Conservation (phyloP, 2,888 invertebrate genomes). For the Drosophila hamatofila region DNA sequence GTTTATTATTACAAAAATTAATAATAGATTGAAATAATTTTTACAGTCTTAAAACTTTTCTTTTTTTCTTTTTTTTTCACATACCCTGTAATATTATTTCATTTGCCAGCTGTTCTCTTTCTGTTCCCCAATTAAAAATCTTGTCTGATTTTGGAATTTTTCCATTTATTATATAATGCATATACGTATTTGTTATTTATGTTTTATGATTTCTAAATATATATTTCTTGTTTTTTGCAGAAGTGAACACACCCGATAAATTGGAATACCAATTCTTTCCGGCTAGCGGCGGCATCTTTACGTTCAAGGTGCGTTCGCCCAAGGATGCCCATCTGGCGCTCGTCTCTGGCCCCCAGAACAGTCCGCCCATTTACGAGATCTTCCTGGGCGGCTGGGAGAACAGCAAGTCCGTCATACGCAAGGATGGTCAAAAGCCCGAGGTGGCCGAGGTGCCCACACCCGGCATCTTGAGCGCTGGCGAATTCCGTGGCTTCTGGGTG, state of each 20-base stretch:
- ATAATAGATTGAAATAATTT: background rate
- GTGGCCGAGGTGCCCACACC: conserved; percentile 90
- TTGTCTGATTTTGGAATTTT: conserved; percentile 2
- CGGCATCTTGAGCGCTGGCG: conserved; percentile 89
- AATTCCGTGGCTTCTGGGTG: conserved; percentile 94
- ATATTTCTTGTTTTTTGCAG: conserved; percentile 75
- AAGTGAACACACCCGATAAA: conserved; percentile 91
- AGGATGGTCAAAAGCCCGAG: conserved; percentile 91
- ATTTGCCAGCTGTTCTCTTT: background rate
- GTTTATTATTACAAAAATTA: no score
- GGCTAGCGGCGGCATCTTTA: conserved; percentile 88
- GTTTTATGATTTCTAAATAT: background rate
- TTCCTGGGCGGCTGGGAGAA: conserved; percentile 96
- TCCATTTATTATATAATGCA: background rate
- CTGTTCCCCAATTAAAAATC: background rate
- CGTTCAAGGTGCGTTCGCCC: conserved; percentile 91
- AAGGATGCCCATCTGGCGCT: conserved; percentile 95
- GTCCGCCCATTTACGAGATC: conserved; percentile 93
- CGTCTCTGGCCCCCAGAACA: conserved; percentile 89
- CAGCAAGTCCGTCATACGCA: conserved; percentile 92
- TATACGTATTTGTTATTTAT: background rate
- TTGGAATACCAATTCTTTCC: conserved; percentile 94
- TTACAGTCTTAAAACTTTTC: background rate
- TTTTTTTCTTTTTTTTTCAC: background rate
- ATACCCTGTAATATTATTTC: background rate